Conservation (phyloP, 2,888 invertebrate species). For the Hydroisotoma schaefferi region DNA sequence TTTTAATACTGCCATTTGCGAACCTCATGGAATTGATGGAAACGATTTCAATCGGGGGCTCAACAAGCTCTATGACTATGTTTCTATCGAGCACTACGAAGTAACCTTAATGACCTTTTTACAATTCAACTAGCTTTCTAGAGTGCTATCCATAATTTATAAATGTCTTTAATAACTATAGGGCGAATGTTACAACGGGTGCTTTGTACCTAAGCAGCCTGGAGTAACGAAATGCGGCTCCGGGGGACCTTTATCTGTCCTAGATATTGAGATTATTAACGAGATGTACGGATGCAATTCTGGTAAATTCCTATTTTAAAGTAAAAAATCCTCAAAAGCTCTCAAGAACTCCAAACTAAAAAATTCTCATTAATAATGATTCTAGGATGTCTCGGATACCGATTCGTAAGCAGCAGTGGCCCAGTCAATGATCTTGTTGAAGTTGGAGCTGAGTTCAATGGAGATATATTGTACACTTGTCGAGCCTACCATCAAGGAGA, state of each 20-base stretch:
- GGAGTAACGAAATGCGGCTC: conserved; percentile 46
- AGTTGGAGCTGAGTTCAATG: conserved; percentile 33
- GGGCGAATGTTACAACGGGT: conserved; percentile 42
- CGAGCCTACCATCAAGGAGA: conserved; percentile 42
- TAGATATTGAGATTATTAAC: conserved; percentile 46
- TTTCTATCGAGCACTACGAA: conserved; percentile 47
- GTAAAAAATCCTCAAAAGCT: not conserved
- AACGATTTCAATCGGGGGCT: conserved; percentile 36
- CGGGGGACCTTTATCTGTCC: conserved; percentile 42
- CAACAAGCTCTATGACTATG: conserved; percentile 45
- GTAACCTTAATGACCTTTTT: too few species aligned
- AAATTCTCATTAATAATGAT: not conserved
- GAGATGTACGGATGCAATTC: conserved; percentile 43
- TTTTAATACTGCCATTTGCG: conserved; percentile 38
- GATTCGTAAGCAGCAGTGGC: conserved; percentile 37
- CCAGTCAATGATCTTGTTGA: conserved; percentile 24
- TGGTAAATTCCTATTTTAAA: conserved; percentile 11
- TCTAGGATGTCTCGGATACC: conserved; percentile 41
- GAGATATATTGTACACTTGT: conserved; percentile 34
- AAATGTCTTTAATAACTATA: too few species aligned
- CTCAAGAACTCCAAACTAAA: not conserved
- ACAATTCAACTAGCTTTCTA: too few species aligned
- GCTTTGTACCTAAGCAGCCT: conserved; percentile 33
- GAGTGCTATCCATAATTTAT: too few species aligned
- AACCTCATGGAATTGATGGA: conserved; percentile 38